phyloP scores from a whole-genome alignment of 2,113 vertebrate species.

The Nyctereutes procyonoides region DNA sequence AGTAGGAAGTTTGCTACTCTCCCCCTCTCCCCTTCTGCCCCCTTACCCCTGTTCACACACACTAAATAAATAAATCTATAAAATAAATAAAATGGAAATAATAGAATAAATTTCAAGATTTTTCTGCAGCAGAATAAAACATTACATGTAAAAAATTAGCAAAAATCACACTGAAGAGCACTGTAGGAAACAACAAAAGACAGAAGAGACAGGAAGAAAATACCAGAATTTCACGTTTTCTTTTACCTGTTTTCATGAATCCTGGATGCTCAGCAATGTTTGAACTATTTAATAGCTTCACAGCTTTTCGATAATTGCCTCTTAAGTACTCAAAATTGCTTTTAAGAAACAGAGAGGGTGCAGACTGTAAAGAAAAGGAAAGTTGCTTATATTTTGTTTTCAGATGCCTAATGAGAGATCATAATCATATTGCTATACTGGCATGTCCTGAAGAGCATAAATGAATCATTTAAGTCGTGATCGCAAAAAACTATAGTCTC shows the following conservation, averaged over 20 bases:
- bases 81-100: background rate
- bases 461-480: background rate
- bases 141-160: background rate
- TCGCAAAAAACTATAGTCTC: background rate
- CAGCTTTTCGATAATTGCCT: constrained; percentile 99
- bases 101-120: background rate
- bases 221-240: background rate
- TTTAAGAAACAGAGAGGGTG: constrained; percentile 98
- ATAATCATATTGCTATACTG: background rate
- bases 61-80: background rate
- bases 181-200: background rate
- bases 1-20: background rate
- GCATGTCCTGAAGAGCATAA: background rate
- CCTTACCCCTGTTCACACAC: background rate
- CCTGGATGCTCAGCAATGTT: constrained; percentile 98
- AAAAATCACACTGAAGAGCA: background rate
- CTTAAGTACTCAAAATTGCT: constrained; percentile 99
- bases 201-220: background rate
- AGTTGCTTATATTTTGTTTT: constrained; percentile 60
- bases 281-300: constrained; percentile 97
- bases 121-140: background rate
- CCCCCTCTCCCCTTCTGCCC: background rate
- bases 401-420: background rate
- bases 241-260: constrained; percentile 97
- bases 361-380: constrained; percentile 90